Evolutionary conservation across 1,140 invertebrate genomes (phyloP), one percentile per base, ranked within the genome.

Genomic region (Apis mellifera): DNA sequence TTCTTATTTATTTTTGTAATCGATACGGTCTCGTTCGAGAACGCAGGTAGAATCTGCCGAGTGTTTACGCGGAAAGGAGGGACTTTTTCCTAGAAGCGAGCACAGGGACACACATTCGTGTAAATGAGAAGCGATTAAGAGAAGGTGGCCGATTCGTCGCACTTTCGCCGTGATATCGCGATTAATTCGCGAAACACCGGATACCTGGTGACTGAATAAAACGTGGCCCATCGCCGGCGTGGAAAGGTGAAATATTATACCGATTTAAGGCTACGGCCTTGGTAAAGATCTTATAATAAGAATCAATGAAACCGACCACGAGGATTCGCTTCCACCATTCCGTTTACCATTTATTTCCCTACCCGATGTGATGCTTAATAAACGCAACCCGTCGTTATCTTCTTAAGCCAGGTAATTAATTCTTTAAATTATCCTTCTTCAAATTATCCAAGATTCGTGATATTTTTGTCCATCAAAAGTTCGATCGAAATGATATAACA

Each of bases 231-330:
- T 74, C 32, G 82, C 78, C 69, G 84, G n/a, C n/a, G 80, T 50
- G 75, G 71, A 87, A 86, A 82, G 77, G 76, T 87, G 81, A 87
- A 87, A 87, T 87, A 86, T 86, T 83, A 86, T 79, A 86, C 60
- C 71, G 84, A 86, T 78, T 76, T 74, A 68, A 72, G 71, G 52
- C 75, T 72, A 72, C 75, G 84, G 85, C 85, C 85, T 87, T 87
- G 85, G 84, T 64, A 72, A 79, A 73, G 81, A 83, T 83, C 85
- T 83, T 70, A 71, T 75, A 86, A 83, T 79, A 79, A 83, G 75
- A 71, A 87, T 87, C 84, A 83, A 87, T 86, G 81, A 71, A 72
- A 54, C 62, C 26, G 21, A 42, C 70, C n/a, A 32, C n/a, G 70
- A 23, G 19, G 62, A 73, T 62, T n/a, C 66, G 12, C 77, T 52